Evolutionary conservation across 2,113 vertebrate species (phyloP).

Genomic region (Myocastor coypus): DNA sequence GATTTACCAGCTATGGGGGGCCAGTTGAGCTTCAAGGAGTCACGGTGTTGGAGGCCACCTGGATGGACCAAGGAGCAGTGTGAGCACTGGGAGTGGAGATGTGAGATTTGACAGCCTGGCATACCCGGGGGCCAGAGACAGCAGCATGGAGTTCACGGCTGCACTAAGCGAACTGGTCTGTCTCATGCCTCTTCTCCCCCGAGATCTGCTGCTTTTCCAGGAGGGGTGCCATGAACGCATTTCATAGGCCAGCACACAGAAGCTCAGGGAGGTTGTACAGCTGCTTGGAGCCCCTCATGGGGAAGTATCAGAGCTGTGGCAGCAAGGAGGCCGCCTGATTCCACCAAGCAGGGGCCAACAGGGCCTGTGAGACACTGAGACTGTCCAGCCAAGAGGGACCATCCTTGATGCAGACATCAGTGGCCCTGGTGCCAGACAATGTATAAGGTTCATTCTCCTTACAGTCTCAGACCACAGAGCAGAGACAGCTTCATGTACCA

Average conservation of each 20-base stretch:
- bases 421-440: no score
- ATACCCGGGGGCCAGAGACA: not conserved
- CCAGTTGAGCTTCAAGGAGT: no score
- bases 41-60: not conserved
- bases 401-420: not conserved
- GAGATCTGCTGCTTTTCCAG: not conserved
- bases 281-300: not conserved
- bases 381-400: no score
- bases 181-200: not conserved
- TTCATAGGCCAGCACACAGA: not conserved
- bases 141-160: not conserved
- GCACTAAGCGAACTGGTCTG: no score
- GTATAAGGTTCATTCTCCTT: not conserved
- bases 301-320: not conserved
- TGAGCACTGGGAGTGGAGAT: not conserved
- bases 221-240: not conserved
- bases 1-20: not conserved
- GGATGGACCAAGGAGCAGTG: not conserved
- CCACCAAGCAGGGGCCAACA: not conserved
- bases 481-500: not conserved
- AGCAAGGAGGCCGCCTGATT: not conserved
- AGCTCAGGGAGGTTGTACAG: not conserved
- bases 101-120: not conserved
- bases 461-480: not conserved
- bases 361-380: not conserved